Evolutionary conservation across 2,113 vertebrate genomes (phyloP), one percentile per base, ranked within the genome.

Genomic region (Hypomesus transpacificus): DNA sequence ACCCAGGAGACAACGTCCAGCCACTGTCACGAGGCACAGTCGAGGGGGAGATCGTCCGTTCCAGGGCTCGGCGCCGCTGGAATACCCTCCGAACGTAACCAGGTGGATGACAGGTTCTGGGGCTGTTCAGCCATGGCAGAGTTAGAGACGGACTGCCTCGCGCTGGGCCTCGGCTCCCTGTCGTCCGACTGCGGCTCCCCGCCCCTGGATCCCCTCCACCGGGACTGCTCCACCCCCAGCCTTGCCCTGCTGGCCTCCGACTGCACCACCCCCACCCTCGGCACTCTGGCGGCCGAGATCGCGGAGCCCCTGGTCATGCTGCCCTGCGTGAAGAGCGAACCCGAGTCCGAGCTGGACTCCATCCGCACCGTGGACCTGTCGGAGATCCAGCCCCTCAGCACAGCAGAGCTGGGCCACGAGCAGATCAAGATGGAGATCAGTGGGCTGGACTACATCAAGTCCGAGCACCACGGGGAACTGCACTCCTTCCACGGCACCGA

Each of bases 401-500:
- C 91, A 0, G 92, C 92, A 0, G 91, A 92, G 76, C 87, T 93
- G 79, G 90, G 91, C 61, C 87, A 86, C 0, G 91, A 92, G 14
- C 91, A 92, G 82, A 90, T 93, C 81, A 89, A 92, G 84, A 93
- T 93, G 92, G 92, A 93, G 86, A 92, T 93, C 88, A 92, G 91
- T 31, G 92, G 92, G 31, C 85, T 93, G 1, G 92, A 93, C 75
- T 93, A 93, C 87, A 93, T 93, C 77, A 93, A 92, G 79, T 91
- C 92, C 0, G 91, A 92, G 80, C 91, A 90, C 26, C 82, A 78
- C 61, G 16, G 62, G 14, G 82, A 80, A 18, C 65, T 80, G 20
- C 89, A 89, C 66, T 76, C 81, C 22, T 87, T 88, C 79, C 89
- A 90, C 3, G 65, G 79, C 39, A 70, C 74, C 75, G 87, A 88